Evolutionary conservation across 2,888 invertebrate genomes (phyloP), one percentile per base, ranked within the genome.

Genomic region (Saturnia japonica): DNA sequence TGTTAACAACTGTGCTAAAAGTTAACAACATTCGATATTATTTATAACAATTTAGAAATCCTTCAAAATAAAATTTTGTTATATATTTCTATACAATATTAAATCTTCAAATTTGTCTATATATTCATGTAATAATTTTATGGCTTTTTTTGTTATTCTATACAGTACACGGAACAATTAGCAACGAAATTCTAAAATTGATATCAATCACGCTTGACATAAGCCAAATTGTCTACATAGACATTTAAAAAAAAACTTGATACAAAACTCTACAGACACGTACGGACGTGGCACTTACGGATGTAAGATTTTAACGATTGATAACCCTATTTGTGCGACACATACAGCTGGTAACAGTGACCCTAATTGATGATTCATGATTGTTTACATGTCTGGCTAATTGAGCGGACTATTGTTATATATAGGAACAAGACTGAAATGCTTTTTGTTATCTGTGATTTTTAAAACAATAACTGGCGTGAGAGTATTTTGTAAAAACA

Each of bases 331-430:
- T 34, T 54, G 47, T 47, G 47, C 34, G 57, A 22, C 64, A 72
- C 76, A 74, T 71, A 72, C 68, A 69, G 74, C 71, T 75, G 76
- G 78, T 76, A 75, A 76, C 78, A 76, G 73, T 71, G 76, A 67
- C 75, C 73, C 74, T 81, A 80, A 82, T 83, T 78, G 79, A 81
- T 82, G 81, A 77, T 79, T 77, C 76, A 77, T 78, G 76, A 77
- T 72, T 79, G 79, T 81, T 81, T 76, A 78, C 74, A 68, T 70
- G 73, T 68, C 74, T 67, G 19, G 71, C 54, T 74, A 74, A 74
- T 74, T 70, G 74, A 70, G 71, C 69, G 54, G 43, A 68, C 70
- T 70, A 73, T 64, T 40, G n/a, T 40, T 64, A n/a, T n/a, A 40
- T n/a, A 64, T 8, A 40, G 40, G 40, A 64, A 64, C 16, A 40